These are phyloP conservation scores for Psittacula cyanocephala DNA, from an alignment of 2,113 vertebrate species.

Conservation along the genomic window DNA sequence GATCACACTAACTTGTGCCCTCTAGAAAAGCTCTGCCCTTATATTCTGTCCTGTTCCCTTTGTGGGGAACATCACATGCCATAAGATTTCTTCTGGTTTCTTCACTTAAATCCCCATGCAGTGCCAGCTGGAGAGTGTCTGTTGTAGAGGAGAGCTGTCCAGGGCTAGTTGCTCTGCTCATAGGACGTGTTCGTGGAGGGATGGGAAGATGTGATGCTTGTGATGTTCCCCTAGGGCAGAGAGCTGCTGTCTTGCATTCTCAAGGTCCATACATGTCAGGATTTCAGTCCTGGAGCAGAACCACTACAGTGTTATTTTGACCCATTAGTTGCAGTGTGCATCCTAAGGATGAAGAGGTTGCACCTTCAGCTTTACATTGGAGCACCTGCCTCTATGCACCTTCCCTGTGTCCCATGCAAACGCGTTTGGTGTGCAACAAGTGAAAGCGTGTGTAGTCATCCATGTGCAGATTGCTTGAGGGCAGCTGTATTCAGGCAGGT, in stretches of 20 bases:
- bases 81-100: background rate
- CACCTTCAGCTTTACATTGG: accelerated
- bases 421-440: accelerated
- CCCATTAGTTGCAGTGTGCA: background rate
- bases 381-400: background rate
- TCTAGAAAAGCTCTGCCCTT: background rate
- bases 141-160: background rate
- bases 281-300: background rate
- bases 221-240: background rate
- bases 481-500: background rate
- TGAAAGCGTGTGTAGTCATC: accelerated
- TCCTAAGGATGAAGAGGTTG: background rate
- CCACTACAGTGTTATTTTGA: background rate
- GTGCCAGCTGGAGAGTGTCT: background rate
- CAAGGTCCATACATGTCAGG: background rate
- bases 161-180: background rate
- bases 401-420: background rate
- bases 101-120: background rate
- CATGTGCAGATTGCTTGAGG: background rate
- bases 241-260: background rate
- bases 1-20: background rate
- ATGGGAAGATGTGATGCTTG: background rate
- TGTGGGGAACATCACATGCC: accelerated
- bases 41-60: background rate
- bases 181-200: background rate